A percentile compares a stretch with the other conserved stretches of the same genome.
These are phyloP conservation scores for Cottoperca gobio DNA, from an alignment of 2,797 vertebrate species.

Conservation along the genomic window DNA sequence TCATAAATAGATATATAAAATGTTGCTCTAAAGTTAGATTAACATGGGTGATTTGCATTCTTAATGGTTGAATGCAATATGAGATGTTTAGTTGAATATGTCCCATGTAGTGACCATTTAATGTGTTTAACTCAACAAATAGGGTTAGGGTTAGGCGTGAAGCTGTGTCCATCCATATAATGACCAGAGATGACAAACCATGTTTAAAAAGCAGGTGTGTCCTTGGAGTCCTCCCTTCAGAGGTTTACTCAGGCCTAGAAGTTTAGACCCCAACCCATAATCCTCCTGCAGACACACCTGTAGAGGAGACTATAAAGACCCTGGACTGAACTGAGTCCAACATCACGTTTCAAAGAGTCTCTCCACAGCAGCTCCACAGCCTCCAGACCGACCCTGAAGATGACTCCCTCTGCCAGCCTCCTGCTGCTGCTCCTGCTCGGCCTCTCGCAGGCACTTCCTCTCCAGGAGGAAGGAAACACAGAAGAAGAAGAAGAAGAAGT, in stretches of 20 bases:
- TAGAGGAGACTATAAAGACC: slow-evolving; percentile 62
- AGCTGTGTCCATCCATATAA: no score
- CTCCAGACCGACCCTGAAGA: slow-evolving; percentile 55
- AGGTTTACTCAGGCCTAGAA: slow-evolving; percentile 48
- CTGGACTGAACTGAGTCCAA: slow-evolving; percentile 40
- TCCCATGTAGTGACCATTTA: no score
- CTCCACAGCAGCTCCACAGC: slow-evolving; percentile 40
- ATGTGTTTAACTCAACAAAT: no score
- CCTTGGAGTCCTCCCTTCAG: slow-evolving; percentile 31
- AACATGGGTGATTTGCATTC: background rate
- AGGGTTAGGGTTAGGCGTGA: no score
- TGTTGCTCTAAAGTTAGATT: background rate
- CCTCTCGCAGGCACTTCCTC: slow-evolving; percentile 57
- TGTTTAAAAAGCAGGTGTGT: slow-evolving; percentile 46
- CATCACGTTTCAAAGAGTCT: slow-evolving; percentile 41
- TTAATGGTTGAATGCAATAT: background rate
- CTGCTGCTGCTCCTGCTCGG: slow-evolving; percentile 64
- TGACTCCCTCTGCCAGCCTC: slow-evolving; percentile 56
- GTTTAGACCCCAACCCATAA: slow-evolving; percentile 51
- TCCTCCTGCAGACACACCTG: slow-evolving; percentile 65
- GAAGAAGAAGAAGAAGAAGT: background rate
- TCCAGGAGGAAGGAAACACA: slow-evolving; percentile 16
- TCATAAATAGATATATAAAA: no score
- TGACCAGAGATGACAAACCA: background rate
- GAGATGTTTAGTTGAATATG: background rate